Evolutionary conservation across 2,797 vertebrate genomes (phyloP), one percentile per base, ranked within the genome.

Genomic region (Syngnathus acus): DNA sequence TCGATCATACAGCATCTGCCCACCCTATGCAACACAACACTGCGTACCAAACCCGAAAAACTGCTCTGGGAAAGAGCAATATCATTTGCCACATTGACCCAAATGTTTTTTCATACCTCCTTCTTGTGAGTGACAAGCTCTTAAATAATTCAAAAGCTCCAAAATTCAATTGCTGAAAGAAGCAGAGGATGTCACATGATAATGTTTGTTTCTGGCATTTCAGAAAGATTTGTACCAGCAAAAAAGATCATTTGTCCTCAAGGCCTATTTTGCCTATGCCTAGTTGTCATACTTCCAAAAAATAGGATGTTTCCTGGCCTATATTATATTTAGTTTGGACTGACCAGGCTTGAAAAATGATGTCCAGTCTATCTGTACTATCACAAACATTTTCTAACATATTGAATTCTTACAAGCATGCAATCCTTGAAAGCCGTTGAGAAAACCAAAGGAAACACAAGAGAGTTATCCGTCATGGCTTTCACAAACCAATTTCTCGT

Each of bases 381-480:
- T 47, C 17, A 48, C 21, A 26, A 47, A 23, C 9, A 6, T 17
- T 45, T 21, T 61, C 9, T 16, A n/a, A 21, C 38, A 40, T 39
- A 40, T 39, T 59, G 13, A 17, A 39, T 40, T 37, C 37, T 63
- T 47, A 63, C 14, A 50, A n/a, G 39, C 26, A 40, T 48, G 23
- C 64, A 65, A 64, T 57, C 23, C 5, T n/a, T 65, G 14, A 47
- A 26, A 68, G 40, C 21, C 59, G 9, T 38, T 14, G 3, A 9
- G 2, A 67, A 54, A 48, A 16, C 21, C 7, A 68, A 48, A 62
- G 43, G 55, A 16, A 58, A 42, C 26, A 37, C 57, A 57, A 60
- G 17, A n/a, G 32, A 67, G 64, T 37, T 26, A 32, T 47, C 17
- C 45, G 21, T 32, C 5, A 65, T 19, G 9, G 32, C 32, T 59